Conservation (phyloP, 2,888 invertebrate genomes). For the Plemyria rubiginata region DNA sequence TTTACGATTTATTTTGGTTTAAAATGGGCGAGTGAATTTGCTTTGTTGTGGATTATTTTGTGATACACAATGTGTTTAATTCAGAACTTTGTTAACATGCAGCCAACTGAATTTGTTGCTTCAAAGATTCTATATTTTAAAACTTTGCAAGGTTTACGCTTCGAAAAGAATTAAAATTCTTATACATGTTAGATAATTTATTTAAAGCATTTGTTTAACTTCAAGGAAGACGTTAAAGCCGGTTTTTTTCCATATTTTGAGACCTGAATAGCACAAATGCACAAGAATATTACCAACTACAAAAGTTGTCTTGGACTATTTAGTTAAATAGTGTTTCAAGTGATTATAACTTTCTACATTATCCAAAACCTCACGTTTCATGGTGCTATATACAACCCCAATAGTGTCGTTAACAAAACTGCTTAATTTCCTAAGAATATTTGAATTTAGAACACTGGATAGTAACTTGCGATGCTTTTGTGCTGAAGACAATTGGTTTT, state of each 20-base stretch:
- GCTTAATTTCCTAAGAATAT: constrained; percentile 40
- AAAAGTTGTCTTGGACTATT: constrained; percentile 4
- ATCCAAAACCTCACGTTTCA: constrained; percentile 24
- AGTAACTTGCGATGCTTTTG: neutral
- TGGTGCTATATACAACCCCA: constrained; percentile 14
- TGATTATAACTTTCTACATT: constrained; percentile 29
- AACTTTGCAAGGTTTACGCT: too few species aligned
- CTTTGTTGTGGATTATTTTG: constrained; percentile 19
- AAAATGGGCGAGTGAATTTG: constrained; percentile 31
- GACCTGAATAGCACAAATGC: neutral
- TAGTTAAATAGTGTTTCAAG: constrained; percentile 17
- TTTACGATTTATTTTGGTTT: constrained; percentile 34
- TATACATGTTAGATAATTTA: too few species aligned
- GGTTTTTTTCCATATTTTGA: too few species aligned
- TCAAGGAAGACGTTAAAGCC: too few species aligned
- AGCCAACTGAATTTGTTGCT: too few species aligned
- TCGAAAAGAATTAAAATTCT: too few species aligned
- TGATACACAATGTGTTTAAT: constrained; percentile 8
- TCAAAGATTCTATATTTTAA: too few species aligned
- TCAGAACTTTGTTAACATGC: too few species aligned
- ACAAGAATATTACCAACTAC: neutral
- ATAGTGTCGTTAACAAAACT: constrained; percentile 35
- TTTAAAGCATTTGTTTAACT: too few species aligned
- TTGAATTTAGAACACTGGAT: neutral
- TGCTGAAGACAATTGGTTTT: too few species aligned